Percentiles rank a stretch among this genome's conserved stretches.
These are phyloP conservation scores for Catalaphyllia jardinei DNA, from an alignment of 64 coral and sea anemone species.

Conservation along the genomic window DNA sequence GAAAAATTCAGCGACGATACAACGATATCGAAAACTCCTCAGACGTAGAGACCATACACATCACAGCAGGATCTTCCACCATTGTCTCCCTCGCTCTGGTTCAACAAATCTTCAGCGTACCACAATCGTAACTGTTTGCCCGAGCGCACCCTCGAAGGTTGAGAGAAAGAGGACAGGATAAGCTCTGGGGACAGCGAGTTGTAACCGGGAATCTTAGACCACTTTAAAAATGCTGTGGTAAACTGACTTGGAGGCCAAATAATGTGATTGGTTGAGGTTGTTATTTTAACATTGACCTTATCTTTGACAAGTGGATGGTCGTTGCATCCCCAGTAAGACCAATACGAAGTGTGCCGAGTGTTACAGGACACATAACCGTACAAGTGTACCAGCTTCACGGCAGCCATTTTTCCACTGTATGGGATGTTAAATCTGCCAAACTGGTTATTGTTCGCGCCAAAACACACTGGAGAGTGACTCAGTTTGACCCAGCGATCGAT, in stretches of 20 bases:
- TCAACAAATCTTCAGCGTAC: constrained; percentile 26
- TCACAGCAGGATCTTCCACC: not conserved
- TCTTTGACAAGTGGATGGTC: not conserved
- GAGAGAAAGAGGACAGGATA: not conserved
- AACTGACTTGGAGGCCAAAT: not conserved
- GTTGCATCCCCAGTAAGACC: constrained; percentile 32
- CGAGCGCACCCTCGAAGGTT: not conserved
- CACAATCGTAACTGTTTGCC: not conserved
- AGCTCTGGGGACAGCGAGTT: constrained; percentile 1
- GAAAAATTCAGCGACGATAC: no score
- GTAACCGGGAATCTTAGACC: not conserved
- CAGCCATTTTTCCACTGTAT: not conserved
- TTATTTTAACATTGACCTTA: not conserved
- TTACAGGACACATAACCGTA: constrained; percentile 17
- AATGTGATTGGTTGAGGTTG: not conserved
- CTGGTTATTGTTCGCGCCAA: not conserved
- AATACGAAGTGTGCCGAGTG: not conserved
- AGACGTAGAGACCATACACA: constrained; percentile 20
- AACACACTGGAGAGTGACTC: not conserved
- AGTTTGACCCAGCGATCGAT: constrained; percentile 24
- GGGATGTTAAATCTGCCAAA: not conserved
- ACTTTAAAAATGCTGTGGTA: not conserved
- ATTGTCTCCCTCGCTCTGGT: not conserved
- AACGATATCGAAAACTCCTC: no score
- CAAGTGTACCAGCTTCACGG: constrained; percentile 21